These are phyloP conservation scores for Mormoops blainvillei DNA, from an alignment of 2,113 vertebrate species.

Conservation along the genomic window DNA sequence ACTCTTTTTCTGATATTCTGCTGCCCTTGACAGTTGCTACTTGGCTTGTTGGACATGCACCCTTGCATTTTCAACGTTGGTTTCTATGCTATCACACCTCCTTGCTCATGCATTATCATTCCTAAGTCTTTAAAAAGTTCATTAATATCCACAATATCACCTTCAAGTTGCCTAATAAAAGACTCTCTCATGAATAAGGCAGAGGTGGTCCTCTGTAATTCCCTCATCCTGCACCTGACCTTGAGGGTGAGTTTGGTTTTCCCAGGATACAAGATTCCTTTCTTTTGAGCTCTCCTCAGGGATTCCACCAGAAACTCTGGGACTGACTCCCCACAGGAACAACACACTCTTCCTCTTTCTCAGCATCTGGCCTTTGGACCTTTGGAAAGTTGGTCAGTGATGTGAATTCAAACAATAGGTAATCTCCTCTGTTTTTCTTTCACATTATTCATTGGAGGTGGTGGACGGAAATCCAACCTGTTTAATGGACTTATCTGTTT, in stretches of 20 bases:
- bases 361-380: conserved; percentile 90
- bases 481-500: conserved; percentile 93
- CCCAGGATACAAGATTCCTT: conserved; percentile 79
- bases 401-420: conserved; percentile 82
- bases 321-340: conserved; percentile 90
- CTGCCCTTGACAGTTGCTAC: not conserved
- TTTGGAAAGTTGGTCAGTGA: conserved; percentile 80
- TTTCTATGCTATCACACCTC: conserved; percentile 63
- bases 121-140: conserved; percentile 98
- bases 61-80: not conserved
- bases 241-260: conserved; percentile 83
- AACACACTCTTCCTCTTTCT: conserved; percentile 95
- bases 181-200: conserved; percentile 89
- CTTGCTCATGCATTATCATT: conserved; percentile 97
- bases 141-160: conserved; percentile 95
- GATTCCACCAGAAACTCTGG: conserved; percentile 88
- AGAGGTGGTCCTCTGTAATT: conserved; percentile 93
- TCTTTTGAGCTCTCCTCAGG: conserved; percentile 80
- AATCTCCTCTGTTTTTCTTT: conserved; percentile 92
- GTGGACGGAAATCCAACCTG: conserved; percentile 90
- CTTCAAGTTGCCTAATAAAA: conserved; percentile 91
- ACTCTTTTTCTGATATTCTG: not conserved
- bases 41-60: not conserved
- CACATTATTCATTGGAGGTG: conserved; percentile 88
- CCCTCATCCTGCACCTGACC: conserved; percentile 87